These are phyloP conservation scores for Labeo catla DNA, from an alignment of 2,113 vertebrate genomes.

Conservation along the genomic window DNA sequence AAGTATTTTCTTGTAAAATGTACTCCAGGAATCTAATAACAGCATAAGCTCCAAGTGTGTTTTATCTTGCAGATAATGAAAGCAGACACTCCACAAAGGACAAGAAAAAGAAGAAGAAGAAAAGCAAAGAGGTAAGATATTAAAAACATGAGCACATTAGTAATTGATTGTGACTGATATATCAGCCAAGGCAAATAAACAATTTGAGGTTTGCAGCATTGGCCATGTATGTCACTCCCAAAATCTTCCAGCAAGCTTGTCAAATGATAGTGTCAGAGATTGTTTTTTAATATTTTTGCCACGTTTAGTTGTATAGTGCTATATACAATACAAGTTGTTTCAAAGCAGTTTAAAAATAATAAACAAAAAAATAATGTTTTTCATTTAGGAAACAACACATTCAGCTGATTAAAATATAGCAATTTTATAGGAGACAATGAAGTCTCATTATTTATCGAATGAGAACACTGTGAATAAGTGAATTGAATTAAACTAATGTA, in stretches of 20 bases:
- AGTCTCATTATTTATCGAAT: too few relatives aligned
- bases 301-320: background rate
- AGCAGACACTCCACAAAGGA: conserved; percentile 74
- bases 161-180: background rate
- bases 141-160: background rate
- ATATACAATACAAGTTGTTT: background rate
- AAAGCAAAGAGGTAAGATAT: conserved; percentile 78
- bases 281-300: background rate
- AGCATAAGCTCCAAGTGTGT: background rate
- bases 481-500: background rate
- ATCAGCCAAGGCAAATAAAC: background rate
- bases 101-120: conserved; percentile 84
- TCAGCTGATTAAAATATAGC: too few relatives aligned
- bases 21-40: background rate
- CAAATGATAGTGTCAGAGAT: background rate
- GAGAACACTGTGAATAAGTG: too few relatives aligned
- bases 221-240: background rate
- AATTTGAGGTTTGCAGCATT: background rate
- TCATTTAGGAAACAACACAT: too few relatives aligned
- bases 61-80: conserved; percentile 72
- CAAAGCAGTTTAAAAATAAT: background rate
- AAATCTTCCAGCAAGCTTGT: background rate
- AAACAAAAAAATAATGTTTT: too few relatives aligned
- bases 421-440: too few relatives aligned
- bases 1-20: background rate